These are phyloP conservation scores for Bibio marci DNA, from an alignment of 2,888 invertebrate species.

Conservation along the genomic window DNA sequence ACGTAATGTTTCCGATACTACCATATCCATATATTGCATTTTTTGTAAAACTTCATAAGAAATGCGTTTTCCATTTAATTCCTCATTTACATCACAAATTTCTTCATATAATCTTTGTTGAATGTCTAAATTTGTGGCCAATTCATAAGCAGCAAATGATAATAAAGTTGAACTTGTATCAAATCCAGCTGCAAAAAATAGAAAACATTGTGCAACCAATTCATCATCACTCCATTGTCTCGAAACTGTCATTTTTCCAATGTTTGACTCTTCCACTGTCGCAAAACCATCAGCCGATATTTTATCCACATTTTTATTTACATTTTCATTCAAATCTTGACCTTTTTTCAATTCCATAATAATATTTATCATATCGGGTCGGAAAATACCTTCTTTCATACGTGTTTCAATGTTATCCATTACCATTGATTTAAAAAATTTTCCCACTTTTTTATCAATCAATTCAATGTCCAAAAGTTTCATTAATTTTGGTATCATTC, in stretches of 20 bases:
- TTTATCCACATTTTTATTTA: background rate
- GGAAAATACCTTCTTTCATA: slow-evolving; percentile 10
- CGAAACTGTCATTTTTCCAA: background rate
- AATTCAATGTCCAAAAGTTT: background rate
- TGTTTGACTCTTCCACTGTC: slow-evolving; percentile 8
- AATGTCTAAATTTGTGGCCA: slow-evolving; percentile 33
- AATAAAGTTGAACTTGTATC: slow-evolving; percentile 28
- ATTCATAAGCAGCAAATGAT: slow-evolving; percentile 31
- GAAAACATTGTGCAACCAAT: slow-evolving; percentile 14
- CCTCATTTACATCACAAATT: slow-evolving; percentile 28
- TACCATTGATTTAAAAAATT: slow-evolving; percentile 11
- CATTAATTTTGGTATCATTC: too few relatives aligned
- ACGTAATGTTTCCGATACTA: slow-evolving; percentile 34
- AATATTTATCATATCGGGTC: slow-evolving; percentile 13
- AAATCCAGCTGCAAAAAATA: slow-evolving; percentile 33
- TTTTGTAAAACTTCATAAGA: slow-evolving; percentile 34
- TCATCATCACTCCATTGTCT: slow-evolving; percentile 10
- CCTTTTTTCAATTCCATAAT: slow-evolving; percentile 13
- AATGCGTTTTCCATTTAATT: slow-evolving; percentile 24
- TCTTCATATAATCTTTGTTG: slow-evolving; percentile 33
- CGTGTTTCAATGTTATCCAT: slow-evolving; percentile 10
- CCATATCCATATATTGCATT: slow-evolving; percentile 44
- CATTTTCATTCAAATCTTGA: slow-evolving; percentile 6
- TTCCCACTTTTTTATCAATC: background rate
- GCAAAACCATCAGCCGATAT: slow-evolving; percentile 10